Evolutionary conservation across 23 tunicate genomes (phyloP), one percentile per base, ranked within the genome.

Genomic region (Botrylloides violaceus): DNA sequence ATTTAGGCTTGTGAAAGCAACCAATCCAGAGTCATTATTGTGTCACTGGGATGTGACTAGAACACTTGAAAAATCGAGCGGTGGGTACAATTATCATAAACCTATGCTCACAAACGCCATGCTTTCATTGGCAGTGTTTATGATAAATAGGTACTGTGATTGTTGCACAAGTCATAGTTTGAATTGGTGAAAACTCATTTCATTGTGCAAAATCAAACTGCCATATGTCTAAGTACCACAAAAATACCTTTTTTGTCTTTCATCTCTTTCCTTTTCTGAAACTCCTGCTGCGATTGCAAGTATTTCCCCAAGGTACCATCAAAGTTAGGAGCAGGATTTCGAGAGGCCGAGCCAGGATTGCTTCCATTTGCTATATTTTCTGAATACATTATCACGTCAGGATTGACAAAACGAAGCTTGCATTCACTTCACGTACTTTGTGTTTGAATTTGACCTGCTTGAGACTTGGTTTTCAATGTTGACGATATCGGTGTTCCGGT

Each of bases 401-500:
- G 9, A 7, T 43, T 43, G 53, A 43, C 53, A 43, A 9, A 43
- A 43, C 53, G 15, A 7, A 15, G 53, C 53, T 15, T 9, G 15
- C 9, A 7, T 43, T 43, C 53, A n/a, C n/a, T n/a, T n/a, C 15
- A 15, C 53, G 9, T 37, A 68, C 74, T 68, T 18, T 68, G 56
- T 26, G 56, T 31, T 68, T 19, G 57, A 0, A 28, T 56, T 23
- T 72, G 73, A 3, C 84, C 71, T 28, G 71, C 79, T 30, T 60
- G 56, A 0, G 92, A 78, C 43, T 78, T 84, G 31, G 92, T 84
- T 58, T 84, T 84, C 34, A 78, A 77, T 28, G 78, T 64, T 4
- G 92, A 84, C 9, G 92, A 84, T 50, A 85, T 79, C 4, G 94
- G 94, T 21, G 75, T 72, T 23, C 82, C 82, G 7, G 80, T 77